These are phyloP conservation scores for Ciconia nigra DNA, from an alignment of 2,797 vertebrate species.

Conservation along the genomic window DNA sequence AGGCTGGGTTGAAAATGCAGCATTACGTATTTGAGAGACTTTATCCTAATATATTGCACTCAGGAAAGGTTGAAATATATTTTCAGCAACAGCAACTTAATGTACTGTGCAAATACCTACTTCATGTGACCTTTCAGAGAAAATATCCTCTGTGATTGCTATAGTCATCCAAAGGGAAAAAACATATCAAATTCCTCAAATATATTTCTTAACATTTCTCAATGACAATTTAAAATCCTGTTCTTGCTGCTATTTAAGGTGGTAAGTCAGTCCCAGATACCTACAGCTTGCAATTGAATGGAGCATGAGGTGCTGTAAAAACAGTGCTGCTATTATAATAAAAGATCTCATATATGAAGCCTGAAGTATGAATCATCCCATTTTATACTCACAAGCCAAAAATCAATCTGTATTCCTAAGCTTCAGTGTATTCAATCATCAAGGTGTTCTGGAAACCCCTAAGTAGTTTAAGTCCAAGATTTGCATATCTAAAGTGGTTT, in stretches of 20 bases:
- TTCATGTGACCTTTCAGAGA: not conserved
- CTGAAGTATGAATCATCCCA: not conserved
- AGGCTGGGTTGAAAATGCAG: not conserved
- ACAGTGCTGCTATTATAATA: not conserved
- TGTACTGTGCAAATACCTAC: not conserved
- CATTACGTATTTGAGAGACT: not conserved
- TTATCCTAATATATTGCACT: not conserved
- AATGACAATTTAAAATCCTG: not conserved
- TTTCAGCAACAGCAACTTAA: not conserved
- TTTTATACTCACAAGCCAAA: not conserved
- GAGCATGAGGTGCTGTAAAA: not conserved
- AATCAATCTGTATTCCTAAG: not conserved
- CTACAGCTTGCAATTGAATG: not conserved
- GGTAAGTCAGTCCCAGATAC: not conserved
- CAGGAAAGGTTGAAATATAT: not conserved
- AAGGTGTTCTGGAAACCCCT: not conserved
- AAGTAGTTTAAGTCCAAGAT: not conserved
- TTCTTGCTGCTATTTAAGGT: not conserved
- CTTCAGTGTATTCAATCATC: not conserved
- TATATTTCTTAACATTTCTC: not conserved
- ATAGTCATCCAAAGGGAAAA: not conserved
- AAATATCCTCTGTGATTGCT: not conserved
- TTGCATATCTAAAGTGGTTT: not conserved
- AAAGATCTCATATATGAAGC: not conserved
- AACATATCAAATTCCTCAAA: not conserved